Evolutionary conservation across 2,888 invertebrate genomes (phyloP).

Genomic region (Hoplodrina blanda): DNA sequence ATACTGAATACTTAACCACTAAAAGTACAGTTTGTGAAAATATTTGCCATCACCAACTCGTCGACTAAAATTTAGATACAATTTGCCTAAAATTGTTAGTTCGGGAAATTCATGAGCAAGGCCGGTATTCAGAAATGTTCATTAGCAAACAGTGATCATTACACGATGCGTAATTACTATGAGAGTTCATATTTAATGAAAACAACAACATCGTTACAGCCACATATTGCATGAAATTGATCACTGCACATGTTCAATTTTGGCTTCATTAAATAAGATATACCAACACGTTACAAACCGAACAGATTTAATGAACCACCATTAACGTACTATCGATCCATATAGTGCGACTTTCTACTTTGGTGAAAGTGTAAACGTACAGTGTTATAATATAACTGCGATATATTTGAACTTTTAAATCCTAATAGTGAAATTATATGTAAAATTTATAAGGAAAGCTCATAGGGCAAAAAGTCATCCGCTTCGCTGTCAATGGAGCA

Average conservation of each 20-base stretch:
- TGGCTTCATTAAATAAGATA: slow-evolving; percentile 24
- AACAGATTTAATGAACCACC: slow-evolving; percentile 48
- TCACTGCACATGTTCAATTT: slow-evolving; percentile 27
- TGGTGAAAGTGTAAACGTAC: slow-evolving; percentile 46
- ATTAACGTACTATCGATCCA: slow-evolving; percentile 25
- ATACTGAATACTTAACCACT: no score
- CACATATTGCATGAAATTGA: slow-evolving; percentile 26
- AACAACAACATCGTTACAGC: slow-evolving; percentile 28
- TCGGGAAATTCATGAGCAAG: not conserved
- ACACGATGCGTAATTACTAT: not conserved
- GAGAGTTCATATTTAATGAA: slow-evolving; percentile 14
- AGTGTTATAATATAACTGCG: not conserved
- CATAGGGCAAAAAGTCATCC: no score
- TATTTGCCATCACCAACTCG: not conserved
- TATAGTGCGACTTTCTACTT: slow-evolving; percentile 27
- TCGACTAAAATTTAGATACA: not conserved
- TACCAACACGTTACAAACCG: slow-evolving; percentile 14
- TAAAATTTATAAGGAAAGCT: no score
- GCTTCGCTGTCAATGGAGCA: no score
- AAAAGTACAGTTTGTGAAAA: not conserved
- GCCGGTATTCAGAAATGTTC: not conserved
- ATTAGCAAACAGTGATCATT: slow-evolving; percentile 7
- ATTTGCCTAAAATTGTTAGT: not conserved
- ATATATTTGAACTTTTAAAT: no score
- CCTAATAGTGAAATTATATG: no score